Conservation (phyloP, 2,888 invertebrate genomes). For the Lithodes maja region DNA sequence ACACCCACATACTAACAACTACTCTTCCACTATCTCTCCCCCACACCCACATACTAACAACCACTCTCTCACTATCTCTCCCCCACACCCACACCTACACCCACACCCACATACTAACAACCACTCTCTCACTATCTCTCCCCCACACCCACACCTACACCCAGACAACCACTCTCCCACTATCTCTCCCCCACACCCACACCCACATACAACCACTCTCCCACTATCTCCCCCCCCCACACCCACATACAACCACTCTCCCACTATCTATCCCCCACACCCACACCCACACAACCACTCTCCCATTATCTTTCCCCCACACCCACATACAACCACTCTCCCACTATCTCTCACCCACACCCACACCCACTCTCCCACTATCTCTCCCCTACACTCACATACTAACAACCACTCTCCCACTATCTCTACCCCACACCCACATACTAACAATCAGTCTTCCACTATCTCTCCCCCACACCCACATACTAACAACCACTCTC, state of each 20-base stretch:
- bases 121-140: neutral
- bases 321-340: neutral
- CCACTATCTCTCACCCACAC: neutral
- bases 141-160: neutral
- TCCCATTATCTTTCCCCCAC: neutral
- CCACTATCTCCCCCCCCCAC: neutral
- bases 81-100: neutral
- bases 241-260: neutral
- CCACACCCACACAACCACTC: neutral
- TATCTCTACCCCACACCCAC: neutral
- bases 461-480: neutral
- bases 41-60: neutral
- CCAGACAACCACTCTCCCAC: neutral
- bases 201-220: neutral
- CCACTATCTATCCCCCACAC: neutral
- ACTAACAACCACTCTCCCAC: neutral
- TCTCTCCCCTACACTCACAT: neutral
- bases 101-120: neutral
- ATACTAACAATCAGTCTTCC: neutral
- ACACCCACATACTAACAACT: too few species aligned
- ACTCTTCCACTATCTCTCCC: too few species aligned
- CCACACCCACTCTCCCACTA: neutral
- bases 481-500: neutral
- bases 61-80: neutral
- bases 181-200: neutral